Percentiles rank a stretch among this genome's conserved stretches.
Evolutionary conservation across 2,888 invertebrate species (phyloP).

Genomic region (Oligia latruncula): DNA sequence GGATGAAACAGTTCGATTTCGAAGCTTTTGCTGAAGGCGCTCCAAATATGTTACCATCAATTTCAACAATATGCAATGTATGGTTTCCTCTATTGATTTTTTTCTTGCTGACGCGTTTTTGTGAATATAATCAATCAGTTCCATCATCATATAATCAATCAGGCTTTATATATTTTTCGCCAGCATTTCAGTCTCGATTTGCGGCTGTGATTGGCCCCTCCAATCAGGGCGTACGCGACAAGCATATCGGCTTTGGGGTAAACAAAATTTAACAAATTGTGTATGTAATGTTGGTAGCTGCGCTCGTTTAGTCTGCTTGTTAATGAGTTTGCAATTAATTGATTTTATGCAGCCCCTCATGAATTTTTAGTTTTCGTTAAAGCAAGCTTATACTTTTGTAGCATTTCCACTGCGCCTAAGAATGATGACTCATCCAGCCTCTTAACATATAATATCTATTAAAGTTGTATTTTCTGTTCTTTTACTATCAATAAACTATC

Average conservation of each 20-base stretch:
- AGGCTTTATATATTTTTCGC: slow-evolving; percentile 15
- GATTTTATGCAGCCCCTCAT: background rate
- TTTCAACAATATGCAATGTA: background rate
- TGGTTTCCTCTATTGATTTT: background rate
- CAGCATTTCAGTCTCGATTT: slow-evolving; percentile 64
- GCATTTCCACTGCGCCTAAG: background rate
- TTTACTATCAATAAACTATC: slow-evolving; percentile 18
- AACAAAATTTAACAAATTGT: slow-evolving; percentile 69
- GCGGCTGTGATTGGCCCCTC: slow-evolving; percentile 68
- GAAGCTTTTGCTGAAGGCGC: slow-evolving; percentile 15
- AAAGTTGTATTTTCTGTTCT: slow-evolving; percentile 3
- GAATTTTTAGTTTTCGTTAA: background rate
- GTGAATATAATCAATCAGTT: background rate
- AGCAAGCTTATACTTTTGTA: background rate
- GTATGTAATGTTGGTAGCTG: slow-evolving; percentile 53
- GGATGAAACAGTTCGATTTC: slow-evolving; percentile 30
- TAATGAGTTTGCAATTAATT: slow-evolving; percentile 56
- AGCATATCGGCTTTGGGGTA: slow-evolving; percentile 67
- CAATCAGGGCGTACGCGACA: slow-evolving; percentile 73
- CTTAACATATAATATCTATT: slow-evolving; percentile 6
- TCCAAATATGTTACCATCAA: slow-evolving; percentile 2
- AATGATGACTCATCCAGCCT: slow-evolving; percentile 10
- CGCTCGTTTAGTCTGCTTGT: slow-evolving; percentile 46
- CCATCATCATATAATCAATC: too few relatives aligned
- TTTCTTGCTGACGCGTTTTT: too few relatives aligned